Evolutionary conservation across 2,113 vertebrate species (phyloP).

Genomic region (Arenaria interpres): DNA sequence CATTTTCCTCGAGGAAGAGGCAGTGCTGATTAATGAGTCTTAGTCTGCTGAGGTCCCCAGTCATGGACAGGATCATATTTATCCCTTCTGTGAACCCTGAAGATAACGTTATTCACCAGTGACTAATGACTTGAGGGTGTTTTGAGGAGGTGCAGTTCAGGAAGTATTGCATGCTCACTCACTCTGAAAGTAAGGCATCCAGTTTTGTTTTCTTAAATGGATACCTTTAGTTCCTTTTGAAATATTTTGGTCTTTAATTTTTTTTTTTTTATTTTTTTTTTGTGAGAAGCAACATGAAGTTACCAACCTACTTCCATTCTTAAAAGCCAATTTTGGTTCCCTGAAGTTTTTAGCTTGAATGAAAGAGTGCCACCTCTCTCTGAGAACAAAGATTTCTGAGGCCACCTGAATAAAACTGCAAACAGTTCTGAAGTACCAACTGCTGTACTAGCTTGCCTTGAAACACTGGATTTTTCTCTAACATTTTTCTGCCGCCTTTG

Average conservation of each 20-base stretch:
- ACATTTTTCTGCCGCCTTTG: not conserved
- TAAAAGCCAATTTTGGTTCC: not conserved
- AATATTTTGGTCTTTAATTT: not conserved
- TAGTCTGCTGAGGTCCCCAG: not conserved
- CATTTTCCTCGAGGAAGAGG: not conserved
- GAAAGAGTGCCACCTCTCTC: not conserved
- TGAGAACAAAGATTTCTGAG: not conserved
- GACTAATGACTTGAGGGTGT: not conserved
- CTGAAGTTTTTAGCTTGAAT: not conserved
- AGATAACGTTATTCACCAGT: not conserved
- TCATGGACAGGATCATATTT: not conserved
- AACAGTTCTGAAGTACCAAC: not conserved
- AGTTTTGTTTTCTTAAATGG: not conserved
- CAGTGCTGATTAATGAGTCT: not conserved
- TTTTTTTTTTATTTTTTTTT: not conserved
- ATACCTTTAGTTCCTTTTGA: not conserved
- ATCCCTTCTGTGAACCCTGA: not conserved
- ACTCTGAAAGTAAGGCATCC: not conserved
- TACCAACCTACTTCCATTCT: not conserved
- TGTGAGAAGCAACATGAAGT: not conserved
- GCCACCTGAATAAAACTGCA: not conserved
- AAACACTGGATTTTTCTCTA: not conserved
- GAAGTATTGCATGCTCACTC: not conserved
- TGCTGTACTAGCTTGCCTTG: not conserved
- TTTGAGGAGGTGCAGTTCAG: not conserved